phyloP scores from a whole-genome alignment of 1,140 invertebrate genomes.

The Brachionus rubens region DNA sequence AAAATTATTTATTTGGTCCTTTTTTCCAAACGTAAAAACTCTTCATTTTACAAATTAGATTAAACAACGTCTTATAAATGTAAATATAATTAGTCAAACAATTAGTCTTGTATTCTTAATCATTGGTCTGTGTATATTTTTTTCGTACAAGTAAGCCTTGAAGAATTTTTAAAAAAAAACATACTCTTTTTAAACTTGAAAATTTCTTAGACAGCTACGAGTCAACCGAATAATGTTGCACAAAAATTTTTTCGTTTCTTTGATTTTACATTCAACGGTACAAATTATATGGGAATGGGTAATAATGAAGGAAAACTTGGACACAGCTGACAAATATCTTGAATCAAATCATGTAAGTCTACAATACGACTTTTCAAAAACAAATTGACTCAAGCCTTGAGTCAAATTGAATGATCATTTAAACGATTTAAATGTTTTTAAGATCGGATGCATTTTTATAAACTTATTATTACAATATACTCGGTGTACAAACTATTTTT shows the following conservation, averaged over 20 bases:
- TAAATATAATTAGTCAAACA: slow-evolving; percentile 39
- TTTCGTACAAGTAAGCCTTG: slow-evolving; percentile 4
- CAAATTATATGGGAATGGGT: slow-evolving; percentile 46
- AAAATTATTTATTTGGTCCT: too few relatives aligned
- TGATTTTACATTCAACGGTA: slow-evolving; percentile 10
- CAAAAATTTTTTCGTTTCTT: slow-evolving; percentile 26
- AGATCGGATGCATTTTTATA: slow-evolving; percentile 25
- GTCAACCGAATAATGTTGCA: slow-evolving; percentile 32
- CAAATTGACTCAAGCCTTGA: too few relatives aligned
- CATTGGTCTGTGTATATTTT: slow-evolving; percentile 4
- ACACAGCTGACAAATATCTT: not conserved
- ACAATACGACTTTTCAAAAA: too few relatives aligned
- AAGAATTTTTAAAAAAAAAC: not conserved
- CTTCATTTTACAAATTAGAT: too few relatives aligned
- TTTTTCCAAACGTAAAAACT: too few relatives aligned
- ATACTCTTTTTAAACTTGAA: not conserved
- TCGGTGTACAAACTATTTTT: slow-evolving; percentile 38
- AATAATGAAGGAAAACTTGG: slow-evolving; percentile 29
- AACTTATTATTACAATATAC: slow-evolving; percentile 39
- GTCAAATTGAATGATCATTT: too few relatives aligned
- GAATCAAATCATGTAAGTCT: slow-evolving; percentile 35
- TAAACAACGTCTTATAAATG: slow-evolving; percentile 30
- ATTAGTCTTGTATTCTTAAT: slow-evolving; percentile 25
- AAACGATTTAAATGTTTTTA: too few relatives aligned
- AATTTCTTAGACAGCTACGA: not conserved